A percentile compares a stretch with the other conserved stretches of the same genome.
phyloP scores from a whole-genome alignment of 1,140 invertebrate genomes.

The Bombus superbus region DNA sequence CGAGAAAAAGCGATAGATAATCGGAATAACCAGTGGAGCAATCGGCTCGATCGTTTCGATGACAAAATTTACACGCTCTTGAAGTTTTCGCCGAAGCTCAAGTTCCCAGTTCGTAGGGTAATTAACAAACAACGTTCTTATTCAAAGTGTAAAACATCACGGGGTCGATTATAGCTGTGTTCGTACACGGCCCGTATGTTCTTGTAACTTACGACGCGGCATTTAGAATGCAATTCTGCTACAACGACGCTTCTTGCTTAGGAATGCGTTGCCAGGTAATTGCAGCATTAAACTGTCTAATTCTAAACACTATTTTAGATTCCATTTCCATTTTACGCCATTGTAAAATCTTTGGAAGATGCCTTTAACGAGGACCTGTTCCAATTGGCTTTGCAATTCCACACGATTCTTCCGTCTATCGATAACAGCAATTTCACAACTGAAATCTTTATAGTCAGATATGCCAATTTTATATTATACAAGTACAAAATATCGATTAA shows the following conservation, averaged over 20 bases:
- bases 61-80: not conserved
- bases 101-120: not conserved
- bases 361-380: conserved; percentile 12
- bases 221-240: conserved; percentile 36
- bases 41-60: not conserved
- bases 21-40: not conserved
- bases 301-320: conserved; percentile 37
- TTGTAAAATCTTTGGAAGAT: not conserved
- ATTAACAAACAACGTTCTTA: not conserved
- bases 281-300: conserved; percentile 49
- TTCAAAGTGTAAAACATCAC: not conserved
- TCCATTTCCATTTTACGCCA: not conserved
- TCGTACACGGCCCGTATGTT: not conserved
- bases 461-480: not conserved
- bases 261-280: conserved; percentile 46
- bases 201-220: conserved; percentile 21
- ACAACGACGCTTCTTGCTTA: conserved; percentile 27
- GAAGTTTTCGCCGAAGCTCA: not conserved
- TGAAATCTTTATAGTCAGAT: not conserved
- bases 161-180: not conserved
- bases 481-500: not conserved
- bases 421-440: not conserved
- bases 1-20: not conserved
- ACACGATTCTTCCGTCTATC: not conserved
- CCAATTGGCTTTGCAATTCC: not conserved